Base-by-base conservation (phyloP, 2,113 vertebrate genomes). In the Pollachius pollachius region DNA sequence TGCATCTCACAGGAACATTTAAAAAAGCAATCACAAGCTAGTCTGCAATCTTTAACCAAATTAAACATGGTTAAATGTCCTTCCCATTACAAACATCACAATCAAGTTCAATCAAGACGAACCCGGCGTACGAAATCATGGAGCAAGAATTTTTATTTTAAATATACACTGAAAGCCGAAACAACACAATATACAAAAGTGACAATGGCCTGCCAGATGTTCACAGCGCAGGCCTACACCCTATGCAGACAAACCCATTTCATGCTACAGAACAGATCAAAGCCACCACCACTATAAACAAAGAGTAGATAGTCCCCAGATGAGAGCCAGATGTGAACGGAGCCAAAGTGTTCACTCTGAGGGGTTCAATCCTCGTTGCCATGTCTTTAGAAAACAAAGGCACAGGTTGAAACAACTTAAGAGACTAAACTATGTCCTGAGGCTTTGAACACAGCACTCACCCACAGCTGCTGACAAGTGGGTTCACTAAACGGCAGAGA, bases 241-340 rank as follows among this genome's bases (percentile, higher is more conserved):
- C 74, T 74, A 48, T 48, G 80, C 60, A 67, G 27, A 82, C 77
- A 72, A 18, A 15, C 69, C 61, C 76, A 78, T 74, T 81, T 86
- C 74, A 79, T 77, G 61, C 12, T 71, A 78, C 69, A 68, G 72
- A 78, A 41, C 17, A 41, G 83, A 88, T 83, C 85, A 85, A 90
- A 91, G 90, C 79, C 70, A 60, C 27, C 75, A 71, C 60, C 69
- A 67, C 73, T 81, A 74, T 77, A 79, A 85, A 90, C 85, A 91
- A 87, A 80, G 76, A 68, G 72, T 17, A 62, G 70, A 83, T 79
- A 64, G 75, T 65, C 70, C 75, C 75, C 89, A 89, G 87, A 91
- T 88, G 90, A 89, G 78, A 62, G 71, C 87, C 90, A 92, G 86
- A 91, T 90, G 89, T 86, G 84, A 86, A 75, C 54, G 65, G 41